Conservation (phyloP, 2,888 invertebrate species). For the Nymphalis polychloros region DNA sequence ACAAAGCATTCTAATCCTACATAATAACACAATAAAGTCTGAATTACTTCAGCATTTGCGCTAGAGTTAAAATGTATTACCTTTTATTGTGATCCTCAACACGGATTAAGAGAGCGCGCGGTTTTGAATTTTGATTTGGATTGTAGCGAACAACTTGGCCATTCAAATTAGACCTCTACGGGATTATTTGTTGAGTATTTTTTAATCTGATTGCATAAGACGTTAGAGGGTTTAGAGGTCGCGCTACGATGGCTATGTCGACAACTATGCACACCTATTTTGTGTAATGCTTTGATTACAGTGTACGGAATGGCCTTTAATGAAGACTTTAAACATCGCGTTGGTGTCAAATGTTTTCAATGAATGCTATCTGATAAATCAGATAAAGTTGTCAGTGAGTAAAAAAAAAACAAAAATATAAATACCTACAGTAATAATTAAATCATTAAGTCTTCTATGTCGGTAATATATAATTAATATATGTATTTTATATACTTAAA, state of each 20-base stretch:
- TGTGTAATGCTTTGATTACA: slow-evolving; percentile 77
- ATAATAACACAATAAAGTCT: slow-evolving; percentile 52
- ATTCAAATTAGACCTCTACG: slow-evolving; percentile 67
- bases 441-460: no score
- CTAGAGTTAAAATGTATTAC: slow-evolving; percentile 80
- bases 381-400: no score
- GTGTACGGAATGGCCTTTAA: slow-evolving; percentile 71
- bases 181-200: slow-evolving; percentile 62
- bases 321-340: slow-evolving; percentile 65
- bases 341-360: slow-evolving; percentile 1
- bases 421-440: no score
- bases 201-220: slow-evolving; percentile 49
- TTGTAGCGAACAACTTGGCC: slow-evolving; percentile 70
- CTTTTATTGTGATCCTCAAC: slow-evolving; percentile 82
- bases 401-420: no score
- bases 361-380: background rate
- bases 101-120: slow-evolving; percentile 82
- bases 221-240: slow-evolving; percentile 50
- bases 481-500: no score
- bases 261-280: slow-evolving; percentile 77
- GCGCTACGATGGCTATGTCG: slow-evolving; percentile 52
- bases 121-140: slow-evolving; percentile 82
- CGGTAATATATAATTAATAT: no score
- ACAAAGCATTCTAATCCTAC: slow-evolving; percentile 58
- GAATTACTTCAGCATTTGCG: slow-evolving; percentile 50